phyloP scores from a whole-genome alignment of 2,888 invertebrate genomes.

The Colletes collaris region DNA sequence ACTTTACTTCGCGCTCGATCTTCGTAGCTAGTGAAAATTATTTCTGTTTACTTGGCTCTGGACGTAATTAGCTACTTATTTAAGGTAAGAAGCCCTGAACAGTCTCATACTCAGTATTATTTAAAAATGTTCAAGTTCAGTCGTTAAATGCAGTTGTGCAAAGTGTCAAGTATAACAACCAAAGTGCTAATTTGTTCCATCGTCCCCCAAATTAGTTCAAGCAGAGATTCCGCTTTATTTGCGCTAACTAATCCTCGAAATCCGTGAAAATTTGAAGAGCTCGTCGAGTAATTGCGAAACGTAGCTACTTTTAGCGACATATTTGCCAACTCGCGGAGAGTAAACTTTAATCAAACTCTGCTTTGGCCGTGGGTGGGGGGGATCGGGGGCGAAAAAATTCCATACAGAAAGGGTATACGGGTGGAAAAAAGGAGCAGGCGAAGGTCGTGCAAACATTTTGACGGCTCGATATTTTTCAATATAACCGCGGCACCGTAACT shows the following conservation, averaged over 20 bases:
- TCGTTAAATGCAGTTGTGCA: no score
- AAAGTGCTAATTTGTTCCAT: no score
- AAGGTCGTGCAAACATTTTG: constrained; percentile 73
- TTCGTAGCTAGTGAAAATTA: no score
- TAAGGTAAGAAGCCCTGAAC: no score
- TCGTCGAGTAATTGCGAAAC: constrained; percentile 16
- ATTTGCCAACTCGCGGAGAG: constrained; percentile 66
- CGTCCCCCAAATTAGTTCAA: no score
- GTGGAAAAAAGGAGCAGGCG: constrained; percentile 57
- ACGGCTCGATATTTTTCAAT: constrained; percentile 79
- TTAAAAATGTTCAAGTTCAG: no score
- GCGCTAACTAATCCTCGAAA: neutral
- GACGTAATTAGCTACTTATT: no score
- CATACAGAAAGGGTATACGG: constrained; percentile 48
- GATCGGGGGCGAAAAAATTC: constrained; percentile 50
- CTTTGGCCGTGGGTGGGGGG: constrained; percentile 30
- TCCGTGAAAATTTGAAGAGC: neutral
- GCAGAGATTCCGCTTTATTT: neutral
- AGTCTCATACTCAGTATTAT: no score
- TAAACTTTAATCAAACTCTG: constrained; percentile 75
- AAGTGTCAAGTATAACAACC: no score
- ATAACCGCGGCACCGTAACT: constrained; percentile 67
- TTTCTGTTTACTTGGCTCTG: no score
- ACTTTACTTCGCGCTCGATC: no score
- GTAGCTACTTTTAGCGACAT: constrained; percentile 61